Evolutionary conservation across 1,140 invertebrate genomes (phyloP).

Genomic region (Polyergus mexicanus): DNA sequence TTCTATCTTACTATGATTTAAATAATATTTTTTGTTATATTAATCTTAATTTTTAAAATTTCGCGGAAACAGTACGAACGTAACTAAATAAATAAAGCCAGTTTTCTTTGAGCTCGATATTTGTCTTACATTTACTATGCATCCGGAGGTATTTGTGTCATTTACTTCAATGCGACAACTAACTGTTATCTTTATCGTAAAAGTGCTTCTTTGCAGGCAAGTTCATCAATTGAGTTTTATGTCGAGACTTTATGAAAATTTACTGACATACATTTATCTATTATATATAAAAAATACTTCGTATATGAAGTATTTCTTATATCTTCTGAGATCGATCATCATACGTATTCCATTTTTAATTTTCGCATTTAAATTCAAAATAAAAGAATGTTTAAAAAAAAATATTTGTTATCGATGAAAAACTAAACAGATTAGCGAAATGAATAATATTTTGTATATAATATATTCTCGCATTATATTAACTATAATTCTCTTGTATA

Average conservation of each 20-base stretch:
- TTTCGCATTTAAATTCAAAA: too few species aligned
- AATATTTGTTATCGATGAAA: too few species aligned
- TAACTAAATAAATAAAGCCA: not conserved
- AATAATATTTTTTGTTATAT: not conserved
- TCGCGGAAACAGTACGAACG: not conserved
- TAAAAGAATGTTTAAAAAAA: too few species aligned
- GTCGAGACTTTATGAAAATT: constrained; percentile 37
- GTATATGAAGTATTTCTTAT: not conserved
- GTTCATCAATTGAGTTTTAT: constrained; percentile 33
- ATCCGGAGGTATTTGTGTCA: constrained; percentile 7
- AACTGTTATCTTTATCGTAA: constrained; percentile 16
- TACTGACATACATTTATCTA: constrained; percentile 5
- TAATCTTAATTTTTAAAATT: not conserved
- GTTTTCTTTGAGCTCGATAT: not conserved
- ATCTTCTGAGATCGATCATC: not conserved
- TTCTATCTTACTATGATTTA: not conserved
- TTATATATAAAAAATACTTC: not conserved
- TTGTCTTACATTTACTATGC: constrained; percentile 19
- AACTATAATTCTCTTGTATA: too few species aligned
- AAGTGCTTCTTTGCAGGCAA: constrained; percentile 23
- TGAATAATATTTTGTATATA: too few species aligned
- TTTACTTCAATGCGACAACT: constrained; percentile 26
- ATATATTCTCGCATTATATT: too few species aligned
- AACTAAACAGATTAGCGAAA: too few species aligned
- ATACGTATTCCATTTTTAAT: too few species aligned